Base-by-base conservation (phyloP, 2,888 invertebrate species). In the Drosophila pseudotalamancana region DNA sequence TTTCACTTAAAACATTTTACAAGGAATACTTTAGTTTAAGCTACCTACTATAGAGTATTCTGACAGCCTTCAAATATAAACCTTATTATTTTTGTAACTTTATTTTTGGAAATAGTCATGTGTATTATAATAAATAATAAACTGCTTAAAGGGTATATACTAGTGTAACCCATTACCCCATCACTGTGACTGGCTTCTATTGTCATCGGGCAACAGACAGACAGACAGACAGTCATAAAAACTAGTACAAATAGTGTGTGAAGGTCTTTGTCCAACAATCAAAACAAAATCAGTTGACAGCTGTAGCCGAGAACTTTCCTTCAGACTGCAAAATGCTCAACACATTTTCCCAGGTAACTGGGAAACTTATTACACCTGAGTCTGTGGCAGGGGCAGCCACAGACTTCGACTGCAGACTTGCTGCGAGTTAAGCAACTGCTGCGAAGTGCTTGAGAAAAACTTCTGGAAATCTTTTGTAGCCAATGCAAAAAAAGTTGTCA, bases 391-490 rank as follows among this genome's bases (percentile, higher is more conserved):
- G 16, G 14, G 19, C 31, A 12, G 14, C 19, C 12, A 2, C 19
- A 14, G 46, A 42, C 29, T 29, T 18, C 12, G 29, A 29, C 9
- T 29, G 37, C n/a, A 32, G 50, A 51, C 64, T 55, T 48, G 35
- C 34, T 6, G 25, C 32, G 51, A 53, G 40, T 60, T 53, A 35
- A 53, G 37, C 49, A 74, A 62, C 42, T 71, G 31, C 73, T 64
- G 39, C 55, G 37, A 68, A 53, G 35, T 35, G 71, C 37, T 49
- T 11, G 8, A 66, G 27, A 39, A 42, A n/a, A 56, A 74, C 43
- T 69, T 54, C 50, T 49, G 42, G 25, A 54, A 71, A 73, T 71
- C 71, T 73, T 68, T 73, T 68, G 42, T 42, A 34, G 53, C 56
- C 56, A 60, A 50, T 46, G 25, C 40, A 60, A n/a, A 53, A 65